phyloP scores from a whole-genome alignment of 2,888 invertebrate species.

The Isoperla grammatica region DNA sequence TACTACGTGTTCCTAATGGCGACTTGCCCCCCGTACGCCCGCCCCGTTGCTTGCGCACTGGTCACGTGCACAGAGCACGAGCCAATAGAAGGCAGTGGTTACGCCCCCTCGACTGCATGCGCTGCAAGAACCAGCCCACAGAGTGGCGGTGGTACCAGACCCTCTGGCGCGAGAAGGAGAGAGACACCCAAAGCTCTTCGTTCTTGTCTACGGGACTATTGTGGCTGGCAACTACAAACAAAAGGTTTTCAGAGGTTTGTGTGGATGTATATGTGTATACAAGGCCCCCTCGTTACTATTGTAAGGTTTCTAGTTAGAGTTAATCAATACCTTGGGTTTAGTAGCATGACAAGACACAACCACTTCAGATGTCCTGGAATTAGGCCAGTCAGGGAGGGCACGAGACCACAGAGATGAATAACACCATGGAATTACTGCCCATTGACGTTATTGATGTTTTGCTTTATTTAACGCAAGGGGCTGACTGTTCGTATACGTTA shows the following conservation, averaged over 20 bases:
- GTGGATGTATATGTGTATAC: conserved; percentile 20
- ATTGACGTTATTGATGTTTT: too few relatives aligned
- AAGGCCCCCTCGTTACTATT: background rate
- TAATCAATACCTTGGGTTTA: conserved; percentile 22
- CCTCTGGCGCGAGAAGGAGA: conserved; percentile 2
- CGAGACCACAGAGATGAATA: background rate
- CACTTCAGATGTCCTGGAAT: background rate
- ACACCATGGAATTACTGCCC: too few relatives aligned
- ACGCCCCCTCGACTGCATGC: conserved; percentile 14
- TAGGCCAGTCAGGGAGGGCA: background rate
- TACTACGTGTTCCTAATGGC: conserved; percentile 30
- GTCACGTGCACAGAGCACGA: conserved; percentile 23
- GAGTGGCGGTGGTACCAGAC: background rate
- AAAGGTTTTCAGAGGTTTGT: conserved; percentile 24
- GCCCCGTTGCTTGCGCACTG: conserved; percentile 23
- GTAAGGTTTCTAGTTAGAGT: conserved; percentile 18
- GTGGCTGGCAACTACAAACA: conserved; percentile 28
- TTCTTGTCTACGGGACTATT: conserved; percentile 20
- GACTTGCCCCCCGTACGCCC: conserved; percentile 20
- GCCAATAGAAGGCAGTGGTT: conserved; percentile 8
- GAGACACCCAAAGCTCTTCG: conserved; percentile 13
- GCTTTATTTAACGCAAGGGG: too few relatives aligned
- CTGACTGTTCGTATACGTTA: too few relatives aligned
- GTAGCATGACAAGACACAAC: conserved; percentile 11
- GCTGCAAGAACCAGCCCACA: conserved; percentile 13